Base-by-base conservation (phyloP, 2,113 vertebrate species). In the Epinephelus fuscoguttatus region DNA sequence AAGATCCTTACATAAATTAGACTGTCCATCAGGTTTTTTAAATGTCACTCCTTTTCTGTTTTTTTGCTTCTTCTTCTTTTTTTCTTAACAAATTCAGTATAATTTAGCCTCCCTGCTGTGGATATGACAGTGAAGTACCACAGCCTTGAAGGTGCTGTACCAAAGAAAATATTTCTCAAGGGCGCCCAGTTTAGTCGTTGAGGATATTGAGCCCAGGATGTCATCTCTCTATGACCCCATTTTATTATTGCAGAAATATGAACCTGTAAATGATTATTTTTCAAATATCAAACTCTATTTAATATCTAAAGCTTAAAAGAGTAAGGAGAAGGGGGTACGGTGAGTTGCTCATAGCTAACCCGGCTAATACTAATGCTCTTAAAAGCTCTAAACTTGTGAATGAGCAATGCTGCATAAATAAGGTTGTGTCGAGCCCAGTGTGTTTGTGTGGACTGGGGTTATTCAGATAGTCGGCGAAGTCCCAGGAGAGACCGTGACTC, bases 1-100 rank as follows among this genome's bases (percentile, higher is more conserved):
- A 88, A 93, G 86, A 50, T 73, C 75, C 80, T 45, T 33, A 67
- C 85, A 85, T 74, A 87, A 87, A 92, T 91, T 63, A 84, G 15
- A 81, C 50, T 57, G 72, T 68, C 88, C 23, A 55, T 75, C 75
- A 18, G 40, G 52, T 70, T 61, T 73, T 74, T 50, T 62, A 75
- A 75, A 77, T 79, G 45, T 77, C n/a, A 66, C 42, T 70, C 70
- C 42, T 50, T 18, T 30, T 30, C 30, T 30, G 30, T 30, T 30
- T 30, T 30, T 14, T 37, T 37, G 33, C 33, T 37, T 68, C 25
- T 19, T 64, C 21, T 63, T 40, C n/a, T 17, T 11, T 64, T 12
- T 11, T n/a, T 37, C 19, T 75, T 25, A 23, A 59, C 21, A 56
- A 62, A 78, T 4, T 40, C 11, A 66, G 6, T 49, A 19, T 30